A percentile compares a stretch with the other conserved stretches of the same genome.
These are phyloP conservation scores for Psettodes erumei DNA, from an alignment of 2,113 vertebrate species.

Conservation along the genomic window DNA sequence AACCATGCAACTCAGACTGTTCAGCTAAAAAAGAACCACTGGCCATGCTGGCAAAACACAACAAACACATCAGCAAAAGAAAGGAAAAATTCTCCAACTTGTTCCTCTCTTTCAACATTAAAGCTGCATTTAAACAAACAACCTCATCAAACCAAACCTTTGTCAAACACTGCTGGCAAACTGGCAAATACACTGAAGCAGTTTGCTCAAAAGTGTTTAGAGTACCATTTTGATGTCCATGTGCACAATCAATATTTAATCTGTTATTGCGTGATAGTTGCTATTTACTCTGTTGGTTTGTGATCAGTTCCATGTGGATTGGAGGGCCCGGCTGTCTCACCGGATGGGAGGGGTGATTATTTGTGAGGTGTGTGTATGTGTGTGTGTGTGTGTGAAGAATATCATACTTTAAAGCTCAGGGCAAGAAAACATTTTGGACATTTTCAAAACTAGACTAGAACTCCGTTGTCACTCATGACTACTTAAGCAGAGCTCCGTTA, in stretches of 20 bases:
- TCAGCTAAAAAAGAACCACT: neutral
- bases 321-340: neutral
- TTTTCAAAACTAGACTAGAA: neutral
- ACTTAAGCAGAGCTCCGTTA: neutral
- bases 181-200: constrained; percentile 6
- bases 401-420: neutral
- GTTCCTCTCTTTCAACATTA: neutral
- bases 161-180: constrained; percentile 1
- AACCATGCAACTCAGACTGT: neutral
- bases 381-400: neutral
- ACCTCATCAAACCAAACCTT: constrained; percentile 2
- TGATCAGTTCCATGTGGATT: constrained; percentile 49
- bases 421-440: constrained; percentile 14
- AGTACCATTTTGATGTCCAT: neutral
- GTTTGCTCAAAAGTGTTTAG: neutral
- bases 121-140: constrained; percentile 13
- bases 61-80: neutral
- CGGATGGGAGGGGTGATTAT: constrained; percentile 14
- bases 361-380: constrained; percentile 1
- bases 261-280: constrained; percentile 38
- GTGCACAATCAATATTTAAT: constrained; percentile 4
- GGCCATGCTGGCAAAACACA: neutral
- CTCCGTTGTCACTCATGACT: neutral
- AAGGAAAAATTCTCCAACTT: neutral
- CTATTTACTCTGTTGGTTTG: constrained; percentile 39